Evolutionary conservation across 2,888 invertebrate genomes (phyloP).

Genomic region (Kuschelorhynchus macadamiae): DNA sequence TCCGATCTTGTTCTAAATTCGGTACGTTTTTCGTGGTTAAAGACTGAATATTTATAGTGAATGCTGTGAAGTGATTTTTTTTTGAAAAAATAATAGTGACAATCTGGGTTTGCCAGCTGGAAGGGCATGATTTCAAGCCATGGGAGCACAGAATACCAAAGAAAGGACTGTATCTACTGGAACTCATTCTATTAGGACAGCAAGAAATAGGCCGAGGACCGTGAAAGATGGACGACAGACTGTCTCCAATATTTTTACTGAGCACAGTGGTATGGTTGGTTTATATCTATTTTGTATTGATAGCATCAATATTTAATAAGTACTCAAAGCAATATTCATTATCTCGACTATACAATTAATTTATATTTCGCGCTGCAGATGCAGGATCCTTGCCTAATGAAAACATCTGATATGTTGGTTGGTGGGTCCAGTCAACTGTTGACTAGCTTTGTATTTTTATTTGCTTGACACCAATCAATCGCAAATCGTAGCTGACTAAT

Average conservation of each 20-base stretch:
- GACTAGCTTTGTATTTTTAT: too few species aligned
- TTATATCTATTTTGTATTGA: conserved; percentile 17
- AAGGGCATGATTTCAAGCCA: conserved; percentile 70
- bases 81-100: conserved; percentile 55
- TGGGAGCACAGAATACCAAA: conserved; percentile 96
- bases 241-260: conserved; percentile 93
- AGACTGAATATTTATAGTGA: conserved; percentile 16
- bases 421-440: too few species aligned
- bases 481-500: too few species aligned
- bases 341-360: too few species aligned
- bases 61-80: conserved; percentile 39
- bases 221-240: conserved; percentile 87
- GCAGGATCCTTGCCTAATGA: too few species aligned
- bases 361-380: too few species aligned
- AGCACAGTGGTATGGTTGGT: conserved; percentile 88
- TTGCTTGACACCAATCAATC: too few species aligned
- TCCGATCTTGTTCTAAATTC: conserved; percentile 56
- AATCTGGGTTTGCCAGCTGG: conserved; percentile 60
- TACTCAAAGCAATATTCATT: too few species aligned
- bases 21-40: conserved; percentile 8
- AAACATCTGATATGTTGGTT: too few species aligned
- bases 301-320: too few species aligned
- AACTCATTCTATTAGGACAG: conserved; percentile 79
- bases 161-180: conserved; percentile 84
- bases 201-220: conserved; percentile 81